Conservation (phyloP, 2,888 invertebrate genomes). For the Axea sp. region DNA sequence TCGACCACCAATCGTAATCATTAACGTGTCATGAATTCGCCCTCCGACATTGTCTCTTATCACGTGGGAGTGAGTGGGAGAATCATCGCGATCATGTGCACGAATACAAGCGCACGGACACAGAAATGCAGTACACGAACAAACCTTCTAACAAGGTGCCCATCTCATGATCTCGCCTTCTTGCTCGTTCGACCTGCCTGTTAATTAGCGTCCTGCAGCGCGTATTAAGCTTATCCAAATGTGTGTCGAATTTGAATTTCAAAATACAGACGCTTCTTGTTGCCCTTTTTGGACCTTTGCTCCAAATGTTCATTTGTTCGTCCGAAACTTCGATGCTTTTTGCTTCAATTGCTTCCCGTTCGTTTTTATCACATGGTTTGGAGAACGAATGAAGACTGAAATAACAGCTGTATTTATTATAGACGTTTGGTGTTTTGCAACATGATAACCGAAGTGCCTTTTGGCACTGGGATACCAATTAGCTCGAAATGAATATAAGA, state of each 20-base stretch:
- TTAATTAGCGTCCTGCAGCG: slow-evolving; percentile 58
- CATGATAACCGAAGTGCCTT: slow-evolving; percentile 21
- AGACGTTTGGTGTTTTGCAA: too few species aligned
- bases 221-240: slow-evolving; percentile 58
- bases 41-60: slow-evolving; percentile 6
- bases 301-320: slow-evolving; percentile 10
- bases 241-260: slow-evolving; percentile 60
- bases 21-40: slow-evolving; percentile 30
- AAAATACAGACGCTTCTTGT: slow-evolving; percentile 49
- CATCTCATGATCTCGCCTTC: slow-evolving; percentile 43
- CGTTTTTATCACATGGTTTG: slow-evolving; percentile 4
- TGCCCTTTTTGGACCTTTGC: slow-evolving; percentile 45
- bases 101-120: slow-evolving; percentile 22
- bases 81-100: slow-evolving; percentile 24
- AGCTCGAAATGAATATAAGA: slow-evolving; percentile 1
- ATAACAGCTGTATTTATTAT: slow-evolving; percentile 26
- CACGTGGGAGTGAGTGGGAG: slow-evolving; percentile 41
- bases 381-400: slow-evolving; percentile 9
- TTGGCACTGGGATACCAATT: slow-evolving; percentile 23
- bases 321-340: not conserved
- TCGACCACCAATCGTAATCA: slow-evolving; percentile 43
- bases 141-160: slow-evolving; percentile 39
- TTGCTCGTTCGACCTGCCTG: slow-evolving; percentile 37
- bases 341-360: not conserved
- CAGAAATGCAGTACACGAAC: not conserved